Conservation (phyloP, 2,888 invertebrate species). For the Lysandra coridon region DNA sequence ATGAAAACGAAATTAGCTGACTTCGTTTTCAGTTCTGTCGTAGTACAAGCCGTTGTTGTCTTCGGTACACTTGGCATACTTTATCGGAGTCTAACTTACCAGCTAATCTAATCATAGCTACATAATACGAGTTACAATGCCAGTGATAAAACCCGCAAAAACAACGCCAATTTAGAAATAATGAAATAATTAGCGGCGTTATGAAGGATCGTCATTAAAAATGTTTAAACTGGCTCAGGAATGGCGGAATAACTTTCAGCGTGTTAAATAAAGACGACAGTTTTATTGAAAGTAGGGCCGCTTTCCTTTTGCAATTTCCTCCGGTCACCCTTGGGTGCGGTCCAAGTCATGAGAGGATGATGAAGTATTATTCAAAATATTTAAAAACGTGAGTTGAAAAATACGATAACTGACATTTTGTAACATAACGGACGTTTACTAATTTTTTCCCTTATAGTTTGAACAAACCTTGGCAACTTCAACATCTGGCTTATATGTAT, state of each 20-base stretch:
- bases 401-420: no score
- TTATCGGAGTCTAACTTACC: no score
- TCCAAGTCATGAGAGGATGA: conserved; percentile 40
- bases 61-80: no score
- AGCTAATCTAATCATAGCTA: neutral
- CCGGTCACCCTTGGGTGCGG: conserved; percentile 61
- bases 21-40: no score
- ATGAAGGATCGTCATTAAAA: conserved; percentile 23
- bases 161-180: neutral
- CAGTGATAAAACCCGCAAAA: neutral
- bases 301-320: conserved; percentile 76
- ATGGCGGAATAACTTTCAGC: conserved; percentile 69
- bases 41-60: no score
- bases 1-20: no score
- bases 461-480: no score
- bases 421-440: no score
- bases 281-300: conserved; percentile 79
- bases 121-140: neutral
- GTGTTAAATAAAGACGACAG: conserved; percentile 79
- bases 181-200: conserved; percentile 21
- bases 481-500: no score
- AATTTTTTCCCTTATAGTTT: no score
- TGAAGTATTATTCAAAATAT: neutral
- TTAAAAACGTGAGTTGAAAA: no score
- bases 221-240: conserved; percentile 41